Percentiles rank a stretch among this genome's conserved stretches.
phyloP scores from a whole-genome alignment of 2,888 invertebrate genomes.

The Euzetes globulus region DNA sequence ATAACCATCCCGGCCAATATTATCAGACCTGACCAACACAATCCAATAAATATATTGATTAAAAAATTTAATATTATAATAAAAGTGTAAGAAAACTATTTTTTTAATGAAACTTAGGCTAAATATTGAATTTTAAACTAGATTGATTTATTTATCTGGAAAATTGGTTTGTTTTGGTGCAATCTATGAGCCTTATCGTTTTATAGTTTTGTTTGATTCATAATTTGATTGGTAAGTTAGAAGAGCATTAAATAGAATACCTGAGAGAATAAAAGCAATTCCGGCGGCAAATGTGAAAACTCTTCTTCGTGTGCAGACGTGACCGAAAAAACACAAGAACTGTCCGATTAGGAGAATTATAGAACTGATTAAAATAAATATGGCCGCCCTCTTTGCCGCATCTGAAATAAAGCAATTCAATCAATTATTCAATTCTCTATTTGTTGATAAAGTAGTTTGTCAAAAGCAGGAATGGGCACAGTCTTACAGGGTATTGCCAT shows the following conservation, averaged over 20 bases:
- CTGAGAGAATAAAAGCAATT: constrained; percentile 78
- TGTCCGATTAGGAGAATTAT: constrained; percentile 68
- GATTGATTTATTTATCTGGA: too few relatives aligned
- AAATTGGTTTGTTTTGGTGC: too few relatives aligned
- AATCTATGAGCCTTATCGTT: too few relatives aligned
- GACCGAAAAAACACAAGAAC: constrained; percentile 70
- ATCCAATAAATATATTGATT: not conserved
- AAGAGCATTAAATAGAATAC: constrained; percentile 52
- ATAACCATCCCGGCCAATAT: constrained; percentile 85
- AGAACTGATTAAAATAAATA: constrained; percentile 70
- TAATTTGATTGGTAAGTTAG: too few relatives aligned
- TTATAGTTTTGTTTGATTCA: too few relatives aligned
- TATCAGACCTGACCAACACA: constrained; percentile 65
- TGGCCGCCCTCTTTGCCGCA: constrained; percentile 74
- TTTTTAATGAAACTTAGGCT: too few relatives aligned
- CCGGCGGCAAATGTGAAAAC: constrained; percentile 77
- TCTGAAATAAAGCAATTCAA: constrained; percentile 55
- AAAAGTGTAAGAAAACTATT: too few relatives aligned
- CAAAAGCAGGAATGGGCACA: too few relatives aligned
- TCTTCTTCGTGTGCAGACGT: constrained; percentile 63
- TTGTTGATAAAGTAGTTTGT: not conserved
- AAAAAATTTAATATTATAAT: too few relatives aligned
- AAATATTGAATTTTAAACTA: too few relatives aligned
- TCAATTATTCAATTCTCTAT: constrained; percentile 15
- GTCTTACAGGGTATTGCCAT: constrained; percentile 86